A percentile compares a stretch with the other conserved stretches of the same genome.
Evolutionary conservation across 1,140 invertebrate species (phyloP).

Genomic region (Cyclina sinensis): DNA sequence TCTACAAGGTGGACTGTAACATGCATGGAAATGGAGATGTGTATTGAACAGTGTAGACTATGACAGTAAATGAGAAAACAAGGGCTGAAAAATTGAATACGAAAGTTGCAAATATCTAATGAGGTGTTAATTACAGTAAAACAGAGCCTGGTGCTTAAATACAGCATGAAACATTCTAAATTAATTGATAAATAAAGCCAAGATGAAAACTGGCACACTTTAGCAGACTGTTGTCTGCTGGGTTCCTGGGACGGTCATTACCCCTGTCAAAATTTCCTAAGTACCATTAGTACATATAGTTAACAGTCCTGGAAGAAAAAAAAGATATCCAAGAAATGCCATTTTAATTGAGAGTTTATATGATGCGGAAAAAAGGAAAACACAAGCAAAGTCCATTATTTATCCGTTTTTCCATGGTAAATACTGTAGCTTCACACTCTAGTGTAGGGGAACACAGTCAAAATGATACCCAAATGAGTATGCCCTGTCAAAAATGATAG

Average conservation of each 20-base stretch:
- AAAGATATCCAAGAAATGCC: background rate
- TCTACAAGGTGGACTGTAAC: too few species aligned
- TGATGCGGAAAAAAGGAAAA: slow-evolving; percentile 24
- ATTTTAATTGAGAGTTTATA: slow-evolving; percentile 45
- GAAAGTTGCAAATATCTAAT: too few species aligned
- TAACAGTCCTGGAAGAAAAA: background rate
- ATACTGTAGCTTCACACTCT: slow-evolving; percentile 24
- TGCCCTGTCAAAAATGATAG: slow-evolving; percentile 56
- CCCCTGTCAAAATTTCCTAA: slow-evolving; percentile 13
- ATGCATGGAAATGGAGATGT: too few species aligned
- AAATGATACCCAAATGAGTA: slow-evolving; percentile 60
- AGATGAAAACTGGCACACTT: too few species aligned
- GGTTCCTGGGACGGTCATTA: background rate
- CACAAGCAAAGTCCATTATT: slow-evolving; percentile 33
- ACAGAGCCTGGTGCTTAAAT: too few species aligned
- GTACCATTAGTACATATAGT: background rate
- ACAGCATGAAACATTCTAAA: too few species aligned
- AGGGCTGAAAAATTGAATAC: too few species aligned
- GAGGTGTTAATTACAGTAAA: too few species aligned
- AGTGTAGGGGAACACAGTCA: background rate
- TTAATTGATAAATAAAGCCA: too few species aligned
- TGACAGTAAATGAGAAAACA: too few species aligned
- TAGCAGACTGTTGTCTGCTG: too few species aligned
- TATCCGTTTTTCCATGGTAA: slow-evolving; percentile 15
- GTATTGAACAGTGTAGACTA: too few species aligned